These are phyloP conservation scores for Coreius guichenoti DNA, from an alignment of 2,797 vertebrate species.

Conservation along the genomic window DNA sequence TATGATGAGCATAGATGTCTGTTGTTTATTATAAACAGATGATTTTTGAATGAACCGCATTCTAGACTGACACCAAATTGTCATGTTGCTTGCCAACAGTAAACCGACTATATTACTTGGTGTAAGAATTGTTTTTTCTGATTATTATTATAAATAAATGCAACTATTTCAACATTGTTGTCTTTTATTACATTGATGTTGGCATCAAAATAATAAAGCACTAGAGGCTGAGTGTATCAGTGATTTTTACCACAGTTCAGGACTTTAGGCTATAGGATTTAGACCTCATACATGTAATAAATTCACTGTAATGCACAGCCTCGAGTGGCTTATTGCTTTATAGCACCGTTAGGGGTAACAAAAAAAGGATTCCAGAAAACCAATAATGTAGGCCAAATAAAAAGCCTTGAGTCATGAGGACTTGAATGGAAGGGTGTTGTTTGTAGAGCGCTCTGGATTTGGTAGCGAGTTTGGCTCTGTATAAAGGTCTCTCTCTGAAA, in stretches of 20 bases:
- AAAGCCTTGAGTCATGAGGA: constrained; percentile 1
- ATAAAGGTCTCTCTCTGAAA: constrained; percentile 2
- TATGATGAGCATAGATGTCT: constrained; percentile 4
- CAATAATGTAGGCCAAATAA: background rate
- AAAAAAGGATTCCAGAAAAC: background rate
- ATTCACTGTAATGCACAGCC: background rate
- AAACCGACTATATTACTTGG: background rate
- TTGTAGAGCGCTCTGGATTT: constrained; percentile 1
- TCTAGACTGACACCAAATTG: background rate
- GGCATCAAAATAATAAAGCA: background rate
- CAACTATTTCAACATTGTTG: background rate
- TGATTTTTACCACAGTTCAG: background rate
- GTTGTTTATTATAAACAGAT: constrained; percentile 7
- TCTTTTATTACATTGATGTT: background rate
- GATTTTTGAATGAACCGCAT: background rate
- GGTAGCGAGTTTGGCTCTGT: constrained; percentile 9
- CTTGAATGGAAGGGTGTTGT: background rate
- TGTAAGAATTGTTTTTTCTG: too few relatives aligned
- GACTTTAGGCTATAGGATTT: background rate
- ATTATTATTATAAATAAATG: background rate
- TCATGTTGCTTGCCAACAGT: constrained; percentile 2
- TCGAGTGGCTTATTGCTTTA: constrained; percentile 12
- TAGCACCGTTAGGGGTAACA: background rate
- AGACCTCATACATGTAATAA: background rate
- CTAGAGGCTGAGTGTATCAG: background rate